Percentiles rank a stretch among this genome's conserved stretches.
Conservation (phyloP, 2,888 invertebrate genomes). For the Mycalesis mineus region DNA sequence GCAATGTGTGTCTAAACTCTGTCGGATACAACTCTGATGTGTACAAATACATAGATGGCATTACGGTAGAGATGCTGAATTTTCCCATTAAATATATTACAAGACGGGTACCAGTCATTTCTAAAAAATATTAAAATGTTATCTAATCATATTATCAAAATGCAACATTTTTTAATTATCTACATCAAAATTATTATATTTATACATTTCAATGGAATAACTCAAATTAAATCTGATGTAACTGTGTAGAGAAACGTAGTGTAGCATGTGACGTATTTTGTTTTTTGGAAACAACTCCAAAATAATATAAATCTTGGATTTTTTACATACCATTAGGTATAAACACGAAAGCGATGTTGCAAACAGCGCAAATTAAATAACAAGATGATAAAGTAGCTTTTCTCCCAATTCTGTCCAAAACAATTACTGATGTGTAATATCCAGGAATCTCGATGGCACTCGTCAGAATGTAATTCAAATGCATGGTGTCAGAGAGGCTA, state of each 20-base stretch:
- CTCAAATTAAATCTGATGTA: too few relatives aligned
- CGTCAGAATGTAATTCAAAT: constrained; percentile 81
- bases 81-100: constrained; percentile 76
- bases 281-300: too few relatives aligned
- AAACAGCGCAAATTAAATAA: constrained; percentile 45
- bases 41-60: constrained; percentile 77
- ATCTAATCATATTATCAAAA: too few relatives aligned
- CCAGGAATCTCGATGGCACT: constrained; percentile 83
- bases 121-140: constrained; percentile 42
- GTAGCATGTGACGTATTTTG: too few relatives aligned
- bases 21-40: constrained; percentile 82
- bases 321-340: constrained; percentile 34
- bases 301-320: background rate
- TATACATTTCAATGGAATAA: too few relatives aligned
- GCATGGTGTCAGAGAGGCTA: constrained; percentile 80
- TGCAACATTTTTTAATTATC: too few relatives aligned
- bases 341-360: constrained; percentile 31
- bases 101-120: constrained; percentile 51
- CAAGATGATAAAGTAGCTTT: constrained; percentile 76
- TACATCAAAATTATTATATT: too few relatives aligned
- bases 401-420: constrained; percentile 80
- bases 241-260: too few relatives aligned
- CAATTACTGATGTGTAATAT: constrained; percentile 76
- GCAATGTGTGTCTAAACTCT: constrained; percentile 76
- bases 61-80: constrained; percentile 76